Percentiles rank a stretch among this genome's conserved stretches.
These are phyloP conservation scores for Indri indri DNA, from an alignment of 2,113 vertebrate species.

Conservation along the genomic window DNA sequence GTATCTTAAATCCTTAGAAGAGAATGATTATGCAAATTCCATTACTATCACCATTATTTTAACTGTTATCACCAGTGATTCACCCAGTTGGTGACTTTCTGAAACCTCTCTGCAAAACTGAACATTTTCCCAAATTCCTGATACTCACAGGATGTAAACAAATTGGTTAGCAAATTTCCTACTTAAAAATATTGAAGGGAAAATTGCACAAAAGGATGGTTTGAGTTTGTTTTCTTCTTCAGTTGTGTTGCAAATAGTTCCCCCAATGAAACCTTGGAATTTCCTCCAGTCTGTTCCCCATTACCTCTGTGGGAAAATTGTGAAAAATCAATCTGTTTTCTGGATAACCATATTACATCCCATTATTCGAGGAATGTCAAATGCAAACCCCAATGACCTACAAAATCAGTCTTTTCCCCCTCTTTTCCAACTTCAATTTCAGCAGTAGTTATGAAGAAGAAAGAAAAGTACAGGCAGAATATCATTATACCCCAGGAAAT, in stretches of 20 bases:
- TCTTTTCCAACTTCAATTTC: conserved; percentile 73
- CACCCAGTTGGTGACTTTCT: neutral
- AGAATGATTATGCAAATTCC: conserved; percentile 16
- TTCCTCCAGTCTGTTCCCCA: conserved; percentile 77
- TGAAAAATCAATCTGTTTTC: conserved; percentile 79
- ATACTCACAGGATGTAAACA: conserved; percentile 70
- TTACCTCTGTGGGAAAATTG: conserved; percentile 80
- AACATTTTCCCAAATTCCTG: conserved; percentile 46
- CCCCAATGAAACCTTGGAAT: conserved; percentile 71
- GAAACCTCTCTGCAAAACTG: conserved; percentile 22
- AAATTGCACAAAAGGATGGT: conserved; percentile 76
- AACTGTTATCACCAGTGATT: conserved; percentile 8
- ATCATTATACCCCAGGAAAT: conserved; percentile 23
- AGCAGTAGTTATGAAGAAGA: conserved; percentile 57
- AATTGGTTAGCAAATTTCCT: conserved; percentile 75
- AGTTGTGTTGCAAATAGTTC: conserved; percentile 72
- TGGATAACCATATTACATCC: conserved; percentile 77
- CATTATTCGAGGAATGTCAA: conserved; percentile 79
- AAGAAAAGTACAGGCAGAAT: conserved; percentile 17
- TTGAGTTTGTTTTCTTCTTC: conserved; percentile 76
- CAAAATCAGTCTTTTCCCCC: conserved; percentile 69
- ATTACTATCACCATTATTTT: neutral
- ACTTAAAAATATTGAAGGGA: conserved; percentile 68
- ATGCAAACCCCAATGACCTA: conserved; percentile 69
- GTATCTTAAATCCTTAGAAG: neutral